Evolutionary conservation across 2,888 invertebrate genomes (phyloP), one percentile per base, ranked within the genome.

Genomic region (Adineta ricciae): DNA sequence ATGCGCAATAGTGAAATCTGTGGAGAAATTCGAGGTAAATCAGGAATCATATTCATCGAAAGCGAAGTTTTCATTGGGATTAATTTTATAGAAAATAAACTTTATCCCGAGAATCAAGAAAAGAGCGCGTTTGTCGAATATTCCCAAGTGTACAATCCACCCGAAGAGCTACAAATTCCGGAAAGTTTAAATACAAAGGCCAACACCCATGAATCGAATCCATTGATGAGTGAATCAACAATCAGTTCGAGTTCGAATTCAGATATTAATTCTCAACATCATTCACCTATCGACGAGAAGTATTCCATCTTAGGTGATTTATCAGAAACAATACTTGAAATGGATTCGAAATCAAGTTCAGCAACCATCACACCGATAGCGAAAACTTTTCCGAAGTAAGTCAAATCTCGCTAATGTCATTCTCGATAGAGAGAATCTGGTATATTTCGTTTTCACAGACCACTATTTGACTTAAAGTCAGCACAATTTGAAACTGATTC

Each of bases 1-100:
- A 95, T 97, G 93, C 95, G 94, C 14, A 96, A 96, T 3, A 96
- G 96, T 5, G 91, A 91, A 83, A 91, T 91, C 90, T 96, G 89
- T 86, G 90, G 91, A 27, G 91, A 91, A 86, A 89, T 90, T 50
- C 95, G 96, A 87, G 94, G 96, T 93, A 84, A n/a, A 52, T 2
- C 21, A 8, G n/a, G 73, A 27, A 41, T 21, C n/a, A 16, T 41
- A 4, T 49, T 46, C n/a, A 24, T 7, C 4, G 24, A 36, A n/a
- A n/a, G n/a, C n/a, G n/a, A n/a, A n/a, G n/a, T n/a, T n/a, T n/a
- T n/a, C n/a, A n/a, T n/a, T n/a, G n/a, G n/a, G n/a, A 50, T 84
- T 38, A 32, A 32, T 72, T 46, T 82, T 85, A 16, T 36, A 83
- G 52, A 24, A 19, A n/a, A 24, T 52, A 83, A 50, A 83, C 46